phyloP scores from a whole-genome alignment of 2,797 vertebrate species.

The Sphenodon punctatus region DNA sequence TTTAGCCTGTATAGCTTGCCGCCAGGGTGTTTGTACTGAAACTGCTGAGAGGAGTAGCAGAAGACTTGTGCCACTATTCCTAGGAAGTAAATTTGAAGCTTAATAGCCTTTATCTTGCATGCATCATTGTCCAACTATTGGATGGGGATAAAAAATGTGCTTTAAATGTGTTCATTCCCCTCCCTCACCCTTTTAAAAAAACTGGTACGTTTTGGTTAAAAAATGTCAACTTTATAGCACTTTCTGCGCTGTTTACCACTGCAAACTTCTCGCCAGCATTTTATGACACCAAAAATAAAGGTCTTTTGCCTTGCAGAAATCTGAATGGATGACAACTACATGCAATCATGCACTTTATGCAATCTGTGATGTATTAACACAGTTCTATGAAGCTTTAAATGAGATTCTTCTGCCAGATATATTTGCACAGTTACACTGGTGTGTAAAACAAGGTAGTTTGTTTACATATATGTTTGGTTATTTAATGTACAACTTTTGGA shows the following conservation, averaged over 20 bases:
- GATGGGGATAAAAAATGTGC: not conserved
- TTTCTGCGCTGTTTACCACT: too few species aligned
- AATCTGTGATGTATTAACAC: conserved; percentile 95
- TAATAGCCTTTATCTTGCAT: too few species aligned
- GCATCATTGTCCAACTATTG: not conserved
- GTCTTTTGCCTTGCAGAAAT: conserved; percentile 81
- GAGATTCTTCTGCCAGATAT: conserved; percentile 92
- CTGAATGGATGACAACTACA: conserved; percentile 98
- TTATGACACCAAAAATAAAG: not conserved
- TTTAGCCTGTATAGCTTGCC: not conserved
- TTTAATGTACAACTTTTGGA: not conserved
- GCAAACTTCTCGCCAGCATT: too few species aligned
- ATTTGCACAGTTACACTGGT: conserved; percentile 95
- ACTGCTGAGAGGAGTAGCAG: too few species aligned
- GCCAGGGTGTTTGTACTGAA: too few species aligned
- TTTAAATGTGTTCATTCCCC: too few species aligned
- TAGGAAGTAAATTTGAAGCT: too few species aligned
- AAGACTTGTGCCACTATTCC: too few species aligned
- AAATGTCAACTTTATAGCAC: too few species aligned
- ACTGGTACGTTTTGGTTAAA: too few species aligned
- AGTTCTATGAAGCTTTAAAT: conserved; percentile 95
- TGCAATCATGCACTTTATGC: conserved; percentile 97
- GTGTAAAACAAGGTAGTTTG: conserved; percentile 91
- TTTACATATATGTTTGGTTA: conserved; percentile 11
- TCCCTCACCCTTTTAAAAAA: too few species aligned